Evolutionary conservation across 2,888 invertebrate genomes (phyloP).

Genomic region (Caenorhabditis sinica): DNA sequence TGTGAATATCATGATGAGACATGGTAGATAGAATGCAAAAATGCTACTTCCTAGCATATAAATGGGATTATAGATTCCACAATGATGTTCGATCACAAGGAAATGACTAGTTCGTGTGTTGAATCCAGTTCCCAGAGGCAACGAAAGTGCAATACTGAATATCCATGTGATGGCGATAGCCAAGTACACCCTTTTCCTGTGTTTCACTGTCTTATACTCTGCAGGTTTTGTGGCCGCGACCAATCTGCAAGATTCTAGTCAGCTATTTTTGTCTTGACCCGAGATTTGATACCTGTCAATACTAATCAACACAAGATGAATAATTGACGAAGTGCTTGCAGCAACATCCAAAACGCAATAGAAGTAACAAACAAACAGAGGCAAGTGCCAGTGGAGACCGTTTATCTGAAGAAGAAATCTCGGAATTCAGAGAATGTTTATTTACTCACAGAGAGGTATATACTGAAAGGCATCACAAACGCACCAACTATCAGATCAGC

Average conservation of each 20-base stretch:
- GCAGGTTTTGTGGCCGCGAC: conserved; percentile 83
- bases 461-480: conserved; percentile 83
- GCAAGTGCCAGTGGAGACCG: conserved; percentile 83
- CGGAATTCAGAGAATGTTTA: background rate
- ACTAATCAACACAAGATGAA: conserved; percentile 83
- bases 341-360: conserved; percentile 83
- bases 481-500: conserved; percentile 82
- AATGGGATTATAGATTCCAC: conserved; percentile 82
- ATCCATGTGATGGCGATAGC: conserved; percentile 82
- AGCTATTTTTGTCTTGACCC: background rate
- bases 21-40: conserved; percentile 85
- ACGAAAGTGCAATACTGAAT: conserved; percentile 81
- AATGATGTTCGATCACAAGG: conserved; percentile 80
- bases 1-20: conserved; percentile 85
- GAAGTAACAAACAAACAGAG: conserved; percentile 80
- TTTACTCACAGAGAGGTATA: conserved; percentile 80
- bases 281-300: conserved; percentile 80
- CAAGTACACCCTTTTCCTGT: conserved; percentile 81
- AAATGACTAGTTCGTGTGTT: conserved; percentile 77
- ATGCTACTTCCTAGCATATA: conserved; percentile 83
- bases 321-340: conserved; percentile 83
- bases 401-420: conserved; percentile 78
- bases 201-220: conserved; percentile 83
- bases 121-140: conserved; percentile 82
- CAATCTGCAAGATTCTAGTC: conserved; percentile 71